phyloP scores from a whole-genome alignment of 2,888 invertebrate genomes.

The Lithophane ornitopus region DNA sequence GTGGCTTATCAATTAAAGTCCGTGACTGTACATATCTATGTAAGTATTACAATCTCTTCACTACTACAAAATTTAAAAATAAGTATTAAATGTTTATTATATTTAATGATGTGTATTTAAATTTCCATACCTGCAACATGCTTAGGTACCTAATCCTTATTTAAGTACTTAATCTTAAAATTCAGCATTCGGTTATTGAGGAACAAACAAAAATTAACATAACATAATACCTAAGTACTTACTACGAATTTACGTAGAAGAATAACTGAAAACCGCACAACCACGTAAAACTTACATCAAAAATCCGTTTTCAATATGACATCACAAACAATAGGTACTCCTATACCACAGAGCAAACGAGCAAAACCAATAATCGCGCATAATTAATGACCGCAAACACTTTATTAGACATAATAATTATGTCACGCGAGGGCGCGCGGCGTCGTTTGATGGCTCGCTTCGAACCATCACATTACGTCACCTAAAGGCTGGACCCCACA shows the following conservation, averaged over 20 bases:
- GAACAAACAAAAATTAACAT: neutral
- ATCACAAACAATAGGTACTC: conserved; percentile 39
- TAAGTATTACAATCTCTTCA: too few relatives aligned
- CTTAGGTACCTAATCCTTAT: neutral
- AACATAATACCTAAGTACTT: too few relatives aligned
- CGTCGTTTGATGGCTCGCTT: conserved; percentile 70
- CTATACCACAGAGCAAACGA: conserved; percentile 15
- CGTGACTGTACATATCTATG: too few relatives aligned
- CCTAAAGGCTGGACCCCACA: conserved; percentile 13
- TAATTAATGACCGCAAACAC: conserved; percentile 64
- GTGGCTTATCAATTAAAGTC: too few relatives aligned
- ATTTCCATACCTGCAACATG: neutral
- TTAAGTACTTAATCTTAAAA: neutral
- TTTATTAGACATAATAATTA: conserved; percentile 75
- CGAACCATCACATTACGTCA: conserved; percentile 49
- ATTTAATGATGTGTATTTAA: neutral
- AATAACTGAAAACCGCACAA: conserved; percentile 1
- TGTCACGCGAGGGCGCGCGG: conserved; percentile 72
- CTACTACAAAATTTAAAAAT: neutral
- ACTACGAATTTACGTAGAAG: neutral
- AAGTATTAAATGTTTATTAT: neutral
- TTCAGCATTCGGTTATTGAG: neutral
- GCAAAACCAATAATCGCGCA: conserved; percentile 55
- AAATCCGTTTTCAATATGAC: conserved; percentile 36
- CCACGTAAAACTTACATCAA: conserved; percentile 14